Percentiles rank a stretch among this genome's conserved stretches.
phyloP scores from a whole-genome alignment of 2,797 vertebrate species.

The Odontamblyopus lacepedii region DNA sequence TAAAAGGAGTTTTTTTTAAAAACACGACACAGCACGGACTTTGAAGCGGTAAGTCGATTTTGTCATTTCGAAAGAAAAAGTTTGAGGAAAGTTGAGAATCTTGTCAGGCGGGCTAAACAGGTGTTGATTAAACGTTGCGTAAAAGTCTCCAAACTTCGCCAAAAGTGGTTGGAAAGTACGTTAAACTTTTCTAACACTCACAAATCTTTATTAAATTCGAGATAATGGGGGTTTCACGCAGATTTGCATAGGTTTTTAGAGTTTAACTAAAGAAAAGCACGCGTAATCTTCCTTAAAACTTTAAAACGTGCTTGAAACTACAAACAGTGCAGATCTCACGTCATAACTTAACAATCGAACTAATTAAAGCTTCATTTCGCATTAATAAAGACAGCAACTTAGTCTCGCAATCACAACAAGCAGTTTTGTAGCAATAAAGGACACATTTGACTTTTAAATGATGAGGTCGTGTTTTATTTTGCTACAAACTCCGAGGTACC shows the following conservation, averaged over 20 bases:
- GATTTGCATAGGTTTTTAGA: neutral
- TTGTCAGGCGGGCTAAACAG: neutral
- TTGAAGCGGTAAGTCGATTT: neutral
- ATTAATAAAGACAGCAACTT: neutral
- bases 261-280: neutral
- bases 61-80: neutral
- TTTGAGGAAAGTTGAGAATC: too few relatives aligned
- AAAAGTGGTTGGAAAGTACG: neutral
- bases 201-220: neutral
- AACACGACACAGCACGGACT: neutral
- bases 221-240: neutral
- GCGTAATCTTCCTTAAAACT: neutral
- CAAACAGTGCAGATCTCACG: neutral
- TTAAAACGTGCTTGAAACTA: neutral
- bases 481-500: neutral
- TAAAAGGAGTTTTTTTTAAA: neutral
- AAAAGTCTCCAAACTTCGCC: neutral
- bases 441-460: neutral
- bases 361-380: neutral
- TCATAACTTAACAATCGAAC: neutral
- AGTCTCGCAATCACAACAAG: neutral
- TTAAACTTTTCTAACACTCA: neutral
- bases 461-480: neutral
- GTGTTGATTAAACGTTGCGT: neutral
- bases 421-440: neutral